Percentiles rank a stretch among this genome's conserved stretches.
These are phyloP conservation scores for Eidolon helvum DNA, from an alignment of 2,113 vertebrate species.

Conservation along the genomic window DNA sequence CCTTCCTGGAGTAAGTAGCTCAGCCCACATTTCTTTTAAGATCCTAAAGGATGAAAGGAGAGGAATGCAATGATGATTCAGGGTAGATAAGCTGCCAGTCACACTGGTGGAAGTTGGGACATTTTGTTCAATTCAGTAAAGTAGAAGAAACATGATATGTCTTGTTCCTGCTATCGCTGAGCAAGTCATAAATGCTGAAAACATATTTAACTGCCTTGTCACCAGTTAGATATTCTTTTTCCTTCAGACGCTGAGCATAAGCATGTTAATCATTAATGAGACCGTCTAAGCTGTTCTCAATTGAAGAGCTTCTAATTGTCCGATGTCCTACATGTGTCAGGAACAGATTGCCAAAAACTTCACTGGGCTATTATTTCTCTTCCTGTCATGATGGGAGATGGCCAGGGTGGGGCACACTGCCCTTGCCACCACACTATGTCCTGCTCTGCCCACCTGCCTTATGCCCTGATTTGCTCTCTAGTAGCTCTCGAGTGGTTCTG, in stretches of 20 bases:
- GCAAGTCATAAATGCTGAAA: neutral
- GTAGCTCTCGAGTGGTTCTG: neutral
- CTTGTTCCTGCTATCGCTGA: neutral
- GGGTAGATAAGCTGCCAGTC: neutral
- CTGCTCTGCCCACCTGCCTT: neutral
- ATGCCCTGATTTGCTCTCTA: neutral
- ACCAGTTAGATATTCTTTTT: neutral
- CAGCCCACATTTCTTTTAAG: neutral
- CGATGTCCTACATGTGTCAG: neutral
- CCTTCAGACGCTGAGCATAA: neutral
- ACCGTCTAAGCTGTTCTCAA: neutral
- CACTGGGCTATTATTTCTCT: neutral
- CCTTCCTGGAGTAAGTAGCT: neutral
- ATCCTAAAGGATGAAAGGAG: neutral
- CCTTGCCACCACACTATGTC: neutral
- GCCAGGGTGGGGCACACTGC: neutral
- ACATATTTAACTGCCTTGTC: neutral
- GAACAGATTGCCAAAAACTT: neutral
- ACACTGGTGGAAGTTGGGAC: neutral
- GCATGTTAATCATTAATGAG: neutral
- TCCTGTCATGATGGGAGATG: neutral
- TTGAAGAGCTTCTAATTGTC: neutral
- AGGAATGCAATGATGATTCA: accelerated
- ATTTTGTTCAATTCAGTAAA: neutral
- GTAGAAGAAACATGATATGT: neutral